Percentiles rank a stretch among this genome's conserved stretches.
phyloP scores from a whole-genome alignment of 2,888 invertebrate genomes.

The Hirtodrosophila duncani region DNA sequence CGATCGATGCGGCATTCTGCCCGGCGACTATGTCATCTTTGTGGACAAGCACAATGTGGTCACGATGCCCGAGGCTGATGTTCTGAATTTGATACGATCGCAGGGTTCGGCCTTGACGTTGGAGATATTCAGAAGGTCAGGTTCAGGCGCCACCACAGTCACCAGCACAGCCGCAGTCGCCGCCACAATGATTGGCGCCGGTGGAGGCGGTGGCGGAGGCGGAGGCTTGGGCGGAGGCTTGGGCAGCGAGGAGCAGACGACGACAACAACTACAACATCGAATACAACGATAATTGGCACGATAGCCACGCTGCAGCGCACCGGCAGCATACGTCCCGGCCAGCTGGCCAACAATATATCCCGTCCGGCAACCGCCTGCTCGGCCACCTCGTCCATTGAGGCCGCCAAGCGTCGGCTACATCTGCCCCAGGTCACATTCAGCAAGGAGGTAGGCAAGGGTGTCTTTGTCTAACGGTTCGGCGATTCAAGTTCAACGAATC shows the following conservation, averaged over 20 bases:
- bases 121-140: slow-evolving; percentile 83
- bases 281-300: too few relatives aligned
- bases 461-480: slow-evolving; percentile 89
- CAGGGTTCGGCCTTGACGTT: slow-evolving; percentile 85
- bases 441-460: slow-evolving; percentile 94
- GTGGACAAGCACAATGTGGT: slow-evolving; percentile 92
- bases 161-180: slow-evolving; percentile 24
- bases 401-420: slow-evolving; percentile 82
- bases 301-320: slow-evolving; percentile 55
- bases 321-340: slow-evolving; percentile 47
- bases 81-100: slow-evolving; percentile 82
- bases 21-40: slow-evolving; percentile 93
- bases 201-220: neutral
- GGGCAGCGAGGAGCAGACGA: slow-evolving; percentile 16
- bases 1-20: slow-evolving; percentile 88
- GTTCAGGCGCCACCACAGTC: slow-evolving; percentile 59
- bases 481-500: too few relatives aligned
- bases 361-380: slow-evolving; percentile 85
- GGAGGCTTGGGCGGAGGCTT: slow-evolving; percentile 7
- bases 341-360: slow-evolving; percentile 54
- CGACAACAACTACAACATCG: slow-evolving; percentile 29
- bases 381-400: slow-evolving; percentile 82
- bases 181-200: slow-evolving; percentile 18
- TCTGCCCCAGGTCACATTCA: slow-evolving; percentile 90
- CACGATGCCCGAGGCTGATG: slow-evolving; percentile 87